Evolutionary conservation across 2,888 invertebrate species (phyloP).

Genomic region (Melanargia galathea): DNA sequence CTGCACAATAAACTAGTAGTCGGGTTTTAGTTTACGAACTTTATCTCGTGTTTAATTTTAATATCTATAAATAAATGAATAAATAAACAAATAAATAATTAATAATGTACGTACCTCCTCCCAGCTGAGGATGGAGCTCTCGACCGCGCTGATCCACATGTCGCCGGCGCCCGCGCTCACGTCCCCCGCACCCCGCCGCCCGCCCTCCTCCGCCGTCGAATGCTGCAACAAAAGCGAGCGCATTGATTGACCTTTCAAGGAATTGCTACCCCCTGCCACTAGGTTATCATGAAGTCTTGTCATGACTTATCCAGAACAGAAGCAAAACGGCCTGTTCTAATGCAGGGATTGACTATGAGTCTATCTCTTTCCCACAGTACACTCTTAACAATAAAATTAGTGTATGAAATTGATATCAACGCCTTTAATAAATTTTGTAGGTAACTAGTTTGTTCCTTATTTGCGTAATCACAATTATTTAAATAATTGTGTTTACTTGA

Average conservation of each 20-base stretch:
- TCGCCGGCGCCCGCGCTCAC: slow-evolving; percentile 74
- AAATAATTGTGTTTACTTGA: neutral
- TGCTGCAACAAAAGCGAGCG: slow-evolving; percentile 61
- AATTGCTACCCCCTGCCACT: no score
- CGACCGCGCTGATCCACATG: slow-evolving; percentile 87
- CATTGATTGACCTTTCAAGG: neutral
- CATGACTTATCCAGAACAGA: no score
- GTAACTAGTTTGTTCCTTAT: slow-evolving; percentile 9
- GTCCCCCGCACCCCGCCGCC: slow-evolving; percentile 59
- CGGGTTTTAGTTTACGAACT: no score
- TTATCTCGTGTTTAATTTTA: no score
- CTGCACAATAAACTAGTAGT: no score
- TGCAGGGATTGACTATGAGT: no score
- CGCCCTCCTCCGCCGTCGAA: slow-evolving; percentile 60
- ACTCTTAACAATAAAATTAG: no score
- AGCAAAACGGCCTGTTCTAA: no score
- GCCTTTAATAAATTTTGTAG: neutral
- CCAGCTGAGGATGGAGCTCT: slow-evolving; percentile 85
- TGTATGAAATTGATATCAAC: no score
- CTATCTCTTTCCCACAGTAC: no score
- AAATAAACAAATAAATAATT: neutral
- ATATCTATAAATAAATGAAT: no score
- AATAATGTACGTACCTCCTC: slow-evolving; percentile 81
- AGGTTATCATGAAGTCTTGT: no score
- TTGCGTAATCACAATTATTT: neutral